A percentile compares a stretch with the other conserved stretches of the same genome.
Conservation (phyloP, 1,140 invertebrate genomes). For the Hylyphantes graminicola region DNA sequence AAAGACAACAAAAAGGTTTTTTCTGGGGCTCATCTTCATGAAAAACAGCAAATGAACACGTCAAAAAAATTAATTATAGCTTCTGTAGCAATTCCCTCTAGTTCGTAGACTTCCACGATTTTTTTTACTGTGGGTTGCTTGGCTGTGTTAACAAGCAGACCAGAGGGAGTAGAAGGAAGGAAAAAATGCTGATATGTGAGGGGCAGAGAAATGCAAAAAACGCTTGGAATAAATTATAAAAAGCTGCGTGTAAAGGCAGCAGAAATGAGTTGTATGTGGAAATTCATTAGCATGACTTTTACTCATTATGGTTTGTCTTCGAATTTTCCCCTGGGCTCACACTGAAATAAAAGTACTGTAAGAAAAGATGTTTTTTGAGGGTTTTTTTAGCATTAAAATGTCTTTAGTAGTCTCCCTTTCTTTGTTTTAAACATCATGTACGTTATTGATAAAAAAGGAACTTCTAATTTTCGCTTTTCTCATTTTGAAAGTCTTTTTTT, state of each 20-base stretch:
- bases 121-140: conserved; percentile 2
- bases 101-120: background rate
- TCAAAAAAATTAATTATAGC: conserved; percentile 59
- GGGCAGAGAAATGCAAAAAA: conserved; percentile 13
- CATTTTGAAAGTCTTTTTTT: too few relatives aligned
- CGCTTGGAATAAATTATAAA: conserved; percentile 46
- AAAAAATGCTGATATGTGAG: conserved; percentile 4
- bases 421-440: too few relatives aligned
- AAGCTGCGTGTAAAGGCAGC: conserved; percentile 1
- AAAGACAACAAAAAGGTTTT: conserved; percentile 13
- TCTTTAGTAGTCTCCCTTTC: too few relatives aligned
- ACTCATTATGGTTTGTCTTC: conserved; percentile 44
- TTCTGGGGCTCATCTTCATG: background rate
- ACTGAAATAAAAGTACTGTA: too few relatives aligned
- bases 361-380: too few relatives aligned
- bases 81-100: conserved; percentile 36
- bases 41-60: conserved; percentile 57
- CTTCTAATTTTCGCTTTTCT: too few relatives aligned
- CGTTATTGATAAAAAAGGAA: too few relatives aligned
- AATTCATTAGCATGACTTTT: conserved; percentile 51
- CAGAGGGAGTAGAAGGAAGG: background rate
- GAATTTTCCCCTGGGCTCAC: conserved; percentile 18
- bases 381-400: too few relatives aligned
- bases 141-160: background rate
- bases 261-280: conserved; percentile 42